Evolutionary conservation across 2,888 invertebrate genomes (phyloP), one percentile per base, ranked within the genome.

Genomic region (Desoria tigrina): DNA sequence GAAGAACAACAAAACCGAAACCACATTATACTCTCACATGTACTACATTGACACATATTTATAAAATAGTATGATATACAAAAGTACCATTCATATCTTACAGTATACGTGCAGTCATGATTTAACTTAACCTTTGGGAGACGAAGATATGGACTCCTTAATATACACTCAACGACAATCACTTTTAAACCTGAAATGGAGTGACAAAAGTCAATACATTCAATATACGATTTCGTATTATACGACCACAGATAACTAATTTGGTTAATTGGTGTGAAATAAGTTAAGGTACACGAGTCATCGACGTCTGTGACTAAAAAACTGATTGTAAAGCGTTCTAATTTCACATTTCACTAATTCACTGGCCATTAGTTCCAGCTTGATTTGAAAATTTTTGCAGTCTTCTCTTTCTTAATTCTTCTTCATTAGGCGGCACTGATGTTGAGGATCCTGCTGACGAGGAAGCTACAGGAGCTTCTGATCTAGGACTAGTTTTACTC

Each of bases 321-420:
- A 32, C 21, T 28, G 53, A 24, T 26, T 24, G 32, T 32, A 21
- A 56, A 56, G 28, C 37, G 27, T 21, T 18, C 39, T 32, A 16
- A 6, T 45, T 6, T 45, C n/a, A 18, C 53, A 24, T 27, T 16
- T 18, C 21, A 45, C 16, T 45, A 16, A 39, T n/a, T 45, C 45
- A 45, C 45, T 45, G 45, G 2, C 42, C n/a, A 26, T 57, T 42
- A 24, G 39, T 2, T 76, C 75, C 77, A 68, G 78, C 76, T 26
- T 57, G 26, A 49, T 63, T 68, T 26, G 66, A 64, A 72, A 90
- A 90, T 82, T 88, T 89, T 81, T 88, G 87, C 80, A 91, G 83
- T 81, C 90, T 85, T 79, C 90, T 85, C 82, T 88, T 86, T 80
- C 90, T 84, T 63, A 90, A 73, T 71, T 80, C 80, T 65, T 81